Evolutionary conservation across 2,113 vertebrate genomes (phyloP).

Genomic region (Leucoraja erinaceus): DNA sequence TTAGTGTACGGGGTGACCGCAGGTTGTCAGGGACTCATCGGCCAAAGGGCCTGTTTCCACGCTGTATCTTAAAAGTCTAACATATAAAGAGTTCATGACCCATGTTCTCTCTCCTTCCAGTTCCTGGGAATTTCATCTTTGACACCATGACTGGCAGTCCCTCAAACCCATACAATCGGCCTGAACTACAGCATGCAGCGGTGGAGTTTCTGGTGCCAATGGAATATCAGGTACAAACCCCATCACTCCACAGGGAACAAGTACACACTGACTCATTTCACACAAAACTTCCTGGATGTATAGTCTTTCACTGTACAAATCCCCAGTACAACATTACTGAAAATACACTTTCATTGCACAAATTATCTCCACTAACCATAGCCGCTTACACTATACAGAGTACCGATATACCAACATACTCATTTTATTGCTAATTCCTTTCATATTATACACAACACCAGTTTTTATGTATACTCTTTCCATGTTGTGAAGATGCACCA

Average conservation of each 20-base stretch:
- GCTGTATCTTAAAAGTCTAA: no score
- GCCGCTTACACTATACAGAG: not conserved
- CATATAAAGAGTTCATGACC: not conserved
- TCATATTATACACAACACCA: not conserved
- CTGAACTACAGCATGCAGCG: conserved; percentile 15
- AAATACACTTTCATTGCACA: no score
- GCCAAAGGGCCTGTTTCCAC: no score
- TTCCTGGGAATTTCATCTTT: conserved; percentile 24
- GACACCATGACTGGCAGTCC: conserved; percentile 1
- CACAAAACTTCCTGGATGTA: not conserved
- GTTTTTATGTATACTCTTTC: not conserved
- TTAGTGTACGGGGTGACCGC: no score
- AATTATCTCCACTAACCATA: no score
- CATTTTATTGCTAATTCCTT: not conserved
- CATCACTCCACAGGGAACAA: not conserved
- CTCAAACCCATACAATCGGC: conserved; percentile 12
- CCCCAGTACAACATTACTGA: no score
- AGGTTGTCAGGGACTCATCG: no score
- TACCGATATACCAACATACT: not conserved
- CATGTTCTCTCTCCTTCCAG: not conserved
- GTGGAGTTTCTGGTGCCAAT: not conserved
- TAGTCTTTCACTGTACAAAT: not conserved
- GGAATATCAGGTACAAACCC: conserved; percentile 18
- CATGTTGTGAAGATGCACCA: not conserved
- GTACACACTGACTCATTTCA: not conserved